Conservation (phyloP, 2,888 invertebrate genomes). For the Lasioglossum malachurum region DNA sequence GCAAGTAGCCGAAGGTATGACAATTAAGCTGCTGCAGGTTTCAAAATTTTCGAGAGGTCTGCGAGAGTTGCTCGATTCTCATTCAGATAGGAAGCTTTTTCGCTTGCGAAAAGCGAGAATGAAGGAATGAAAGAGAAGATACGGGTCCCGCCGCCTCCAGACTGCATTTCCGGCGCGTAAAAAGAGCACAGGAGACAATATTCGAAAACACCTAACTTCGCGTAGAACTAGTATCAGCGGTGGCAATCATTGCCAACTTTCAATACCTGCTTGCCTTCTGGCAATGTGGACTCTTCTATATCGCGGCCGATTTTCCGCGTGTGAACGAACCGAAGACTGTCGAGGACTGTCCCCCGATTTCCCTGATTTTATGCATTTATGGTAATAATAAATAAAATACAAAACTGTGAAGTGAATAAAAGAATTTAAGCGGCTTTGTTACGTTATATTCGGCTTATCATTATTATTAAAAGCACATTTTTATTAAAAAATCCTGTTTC, state of each 20-base stretch:
- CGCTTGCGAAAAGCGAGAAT: constrained; percentile 18
- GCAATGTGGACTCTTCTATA: constrained; percentile 55
- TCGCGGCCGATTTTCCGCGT: constrained; percentile 35
- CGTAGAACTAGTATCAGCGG: constrained; percentile 50
- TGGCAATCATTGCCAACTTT: constrained; percentile 68
- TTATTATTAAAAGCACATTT: background rate
- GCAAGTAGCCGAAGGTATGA: background rate
- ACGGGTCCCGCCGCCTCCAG: background rate
- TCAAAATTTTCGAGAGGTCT: background rate
- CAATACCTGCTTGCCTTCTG: constrained; percentile 52
- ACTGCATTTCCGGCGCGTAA: constrained; percentile 16
- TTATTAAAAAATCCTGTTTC: background rate
- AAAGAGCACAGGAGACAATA: constrained; percentile 43
- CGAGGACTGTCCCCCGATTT: constrained; percentile 38
- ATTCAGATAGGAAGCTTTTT: background rate
- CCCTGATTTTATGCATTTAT: constrained; percentile 23
- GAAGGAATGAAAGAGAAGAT: constrained; percentile 21
- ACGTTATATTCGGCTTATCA: no score
- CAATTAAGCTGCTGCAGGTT: background rate
- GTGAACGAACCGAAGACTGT: constrained; percentile 35
- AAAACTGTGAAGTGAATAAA: background rate
- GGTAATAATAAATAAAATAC: background rate
- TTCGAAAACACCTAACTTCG: constrained; percentile 51
- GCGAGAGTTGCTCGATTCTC: background rate
- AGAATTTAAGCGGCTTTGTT: background rate